Base-by-base conservation (phyloP, 92 coral and sea anemone species). In the Desmophyllum pertusum region DNA sequence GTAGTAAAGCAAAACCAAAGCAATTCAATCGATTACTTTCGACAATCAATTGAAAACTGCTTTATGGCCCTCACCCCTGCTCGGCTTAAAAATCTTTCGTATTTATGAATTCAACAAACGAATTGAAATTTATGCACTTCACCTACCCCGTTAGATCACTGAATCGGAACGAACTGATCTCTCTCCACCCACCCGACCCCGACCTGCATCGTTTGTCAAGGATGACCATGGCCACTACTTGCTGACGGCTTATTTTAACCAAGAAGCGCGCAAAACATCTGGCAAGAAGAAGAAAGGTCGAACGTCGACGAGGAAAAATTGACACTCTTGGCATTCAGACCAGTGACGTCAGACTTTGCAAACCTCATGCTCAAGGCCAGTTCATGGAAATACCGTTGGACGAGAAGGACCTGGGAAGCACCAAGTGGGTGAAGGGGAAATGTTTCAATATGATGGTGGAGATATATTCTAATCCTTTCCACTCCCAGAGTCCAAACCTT, bases 181-280 rank as follows among this genome's bases (percentile, higher is more conserved):
- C 74, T 31, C 52, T 76, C 77, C n/a, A 53, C 73, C 80, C 75
- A 76, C 43, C 88, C 77, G 76, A 65, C 76, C 78, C 76, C 88
- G 76, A 46, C 76, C 83, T 25, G 31, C 50, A 52, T 57, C 83
- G n/a, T 84, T 84, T 41, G 79, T 84, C 21, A 64, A 41, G 53
- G 91, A 70, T 55, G 77, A 77, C 71, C 66, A 83, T 14, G 82
- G 77, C 41, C 70, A 88, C 80, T 84, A 80, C 11, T 48, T 88
- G 10, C 33, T 83, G 15, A 88, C 91, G 41, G 91, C 85, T 0
- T 88, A 88, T 79, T 88, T 88, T 25, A n/a, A 80, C 72, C 70
- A 57, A 76, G 45, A 76, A 88, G 38, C 88, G n/a, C 91, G 2
- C 17, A 55, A 35, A 62, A 74, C 27, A 76, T 88, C 39, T 88